phyloP scores from a whole-genome alignment of 2,113 vertebrate species.

The Tamias sibiricus region DNA sequence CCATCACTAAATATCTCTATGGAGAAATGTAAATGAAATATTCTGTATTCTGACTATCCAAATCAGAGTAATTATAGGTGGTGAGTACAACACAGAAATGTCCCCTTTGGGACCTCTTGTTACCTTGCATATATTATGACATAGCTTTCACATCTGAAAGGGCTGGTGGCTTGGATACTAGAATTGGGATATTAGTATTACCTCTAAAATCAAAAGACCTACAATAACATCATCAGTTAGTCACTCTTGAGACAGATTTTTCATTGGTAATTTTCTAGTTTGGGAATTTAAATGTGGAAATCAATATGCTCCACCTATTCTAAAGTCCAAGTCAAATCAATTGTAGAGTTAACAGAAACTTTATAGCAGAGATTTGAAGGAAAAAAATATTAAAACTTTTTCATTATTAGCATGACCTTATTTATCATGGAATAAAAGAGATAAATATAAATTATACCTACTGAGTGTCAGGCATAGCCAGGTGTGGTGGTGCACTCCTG shows the following conservation, averaged over 20 bases:
- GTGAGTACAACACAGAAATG: neutral
- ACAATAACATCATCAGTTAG: neutral
- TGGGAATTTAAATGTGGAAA: neutral
- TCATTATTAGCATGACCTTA: neutral
- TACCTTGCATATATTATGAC: neutral
- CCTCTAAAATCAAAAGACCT: neutral
- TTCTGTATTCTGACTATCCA: neutral
- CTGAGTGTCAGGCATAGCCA: neutral
- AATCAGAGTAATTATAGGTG: neutral
- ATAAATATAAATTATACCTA: neutral
- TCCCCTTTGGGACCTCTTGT: neutral
- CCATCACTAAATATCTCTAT: neutral
- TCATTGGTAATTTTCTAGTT: neutral
- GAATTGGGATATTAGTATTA: neutral
- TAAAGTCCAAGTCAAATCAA: neutral
- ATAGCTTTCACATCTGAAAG: neutral
- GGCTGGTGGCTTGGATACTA: neutral
- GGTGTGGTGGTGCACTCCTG: no score
- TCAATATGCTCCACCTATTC: neutral
- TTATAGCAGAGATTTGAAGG: neutral
- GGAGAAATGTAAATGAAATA: constrained; percentile 33
- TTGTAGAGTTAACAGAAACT: neutral
- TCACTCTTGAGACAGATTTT: neutral
- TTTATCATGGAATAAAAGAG: neutral
- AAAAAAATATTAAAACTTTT: neutral